phyloP scores from a whole-genome alignment of 2,888 invertebrate genomes.

The Abscondita cerata region DNA sequence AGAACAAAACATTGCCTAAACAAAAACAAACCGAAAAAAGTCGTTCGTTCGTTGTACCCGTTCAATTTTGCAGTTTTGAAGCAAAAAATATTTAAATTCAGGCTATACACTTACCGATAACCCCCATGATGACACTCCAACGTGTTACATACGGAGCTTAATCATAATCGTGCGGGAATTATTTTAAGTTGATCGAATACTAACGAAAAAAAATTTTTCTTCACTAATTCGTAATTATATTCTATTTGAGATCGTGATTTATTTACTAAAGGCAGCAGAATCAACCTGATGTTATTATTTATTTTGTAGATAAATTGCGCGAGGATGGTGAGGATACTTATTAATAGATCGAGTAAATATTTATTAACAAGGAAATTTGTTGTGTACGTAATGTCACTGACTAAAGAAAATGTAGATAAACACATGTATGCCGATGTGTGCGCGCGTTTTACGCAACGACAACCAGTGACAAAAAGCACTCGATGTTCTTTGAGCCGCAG shows the following conservation, averaged over 20 bases:
- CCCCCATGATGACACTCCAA: not conserved
- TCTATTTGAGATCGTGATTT: no score
- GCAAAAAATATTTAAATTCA: no score
- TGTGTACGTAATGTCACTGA: not conserved
- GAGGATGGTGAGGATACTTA: no score
- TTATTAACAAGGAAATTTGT: not conserved
- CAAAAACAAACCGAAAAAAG: not conserved
- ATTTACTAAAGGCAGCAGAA: not conserved
- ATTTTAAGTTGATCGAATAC: constrained; percentile 9
- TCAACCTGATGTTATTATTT: not conserved
- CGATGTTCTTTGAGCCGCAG: constrained; percentile 41
- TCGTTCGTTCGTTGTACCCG: no score
- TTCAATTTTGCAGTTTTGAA: no score
- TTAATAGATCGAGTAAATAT: no score
- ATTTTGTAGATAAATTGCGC: no score
- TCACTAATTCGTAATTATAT: no score
- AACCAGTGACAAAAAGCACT: constrained; percentile 38
- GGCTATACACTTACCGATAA: not conserved
- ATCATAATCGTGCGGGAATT: constrained; percentile 2
- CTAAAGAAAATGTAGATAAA: constrained; percentile 11
- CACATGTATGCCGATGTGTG: constrained; percentile 26
- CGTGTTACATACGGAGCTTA: not conserved
- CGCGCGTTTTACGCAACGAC: constrained; percentile 37
- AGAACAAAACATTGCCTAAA: constrained; percentile 12
- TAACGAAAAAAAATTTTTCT: not conserved